Conservation (phyloP, 2,888 invertebrate genomes). For the Dermolepida albohirtum region DNA sequence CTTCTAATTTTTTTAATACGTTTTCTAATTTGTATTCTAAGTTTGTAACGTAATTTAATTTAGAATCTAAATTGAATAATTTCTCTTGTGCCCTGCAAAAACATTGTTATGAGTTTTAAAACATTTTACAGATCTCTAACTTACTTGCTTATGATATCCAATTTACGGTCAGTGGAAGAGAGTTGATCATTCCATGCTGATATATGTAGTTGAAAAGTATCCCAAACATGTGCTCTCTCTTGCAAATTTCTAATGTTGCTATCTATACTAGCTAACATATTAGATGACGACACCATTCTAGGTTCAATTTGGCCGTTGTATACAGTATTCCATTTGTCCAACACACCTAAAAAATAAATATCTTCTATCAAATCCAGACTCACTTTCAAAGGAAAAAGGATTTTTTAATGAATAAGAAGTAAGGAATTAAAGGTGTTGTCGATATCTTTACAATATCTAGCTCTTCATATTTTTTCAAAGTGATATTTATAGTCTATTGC, state of each 20-base stretch:
- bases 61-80: conserved; percentile 58
- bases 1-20: conserved; percentile 53
- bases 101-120: background rate
- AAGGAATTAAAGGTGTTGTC: too few species aligned
- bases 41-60: conserved; percentile 59
- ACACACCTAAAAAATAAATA: conserved; percentile 56
- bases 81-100: conserved; percentile 62
- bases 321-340: conserved; percentile 63
- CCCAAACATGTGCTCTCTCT: conserved; percentile 68
- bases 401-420: too few species aligned
- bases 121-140: conserved; percentile 15
- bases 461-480: too few species aligned
- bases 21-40: conserved; percentile 64
- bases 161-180: conserved; percentile 66
- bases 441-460: too few species aligned
- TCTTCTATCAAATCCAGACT: too few species aligned
- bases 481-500: too few species aligned
- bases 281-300: conserved; percentile 62
- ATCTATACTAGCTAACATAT: conserved; percentile 63
- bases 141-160: conserved; percentile 66
- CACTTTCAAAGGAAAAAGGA: too few species aligned
- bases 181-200: conserved; percentile 69
- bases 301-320: conserved; percentile 65
- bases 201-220: conserved; percentile 68
- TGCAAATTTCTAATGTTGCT: conserved; percentile 65